These are phyloP conservation scores for Smutsia gigantea DNA, from an alignment of 2,797 vertebrate genomes.

Conservation along the genomic window DNA sequence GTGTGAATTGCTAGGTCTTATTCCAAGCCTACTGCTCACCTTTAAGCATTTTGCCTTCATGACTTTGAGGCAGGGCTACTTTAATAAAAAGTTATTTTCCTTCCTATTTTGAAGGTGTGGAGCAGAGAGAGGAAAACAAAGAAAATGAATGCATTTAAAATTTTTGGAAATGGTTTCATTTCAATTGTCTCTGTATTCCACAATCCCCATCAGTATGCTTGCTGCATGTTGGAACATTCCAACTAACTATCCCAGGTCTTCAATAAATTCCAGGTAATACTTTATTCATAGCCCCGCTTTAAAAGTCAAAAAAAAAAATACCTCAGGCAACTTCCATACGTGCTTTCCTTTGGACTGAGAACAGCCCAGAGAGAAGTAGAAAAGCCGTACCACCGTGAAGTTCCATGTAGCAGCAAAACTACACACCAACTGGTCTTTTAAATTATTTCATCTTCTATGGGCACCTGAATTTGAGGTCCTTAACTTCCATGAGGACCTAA, in stretches of 20 bases:
- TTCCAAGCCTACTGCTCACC: background rate
- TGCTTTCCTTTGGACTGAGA: background rate
- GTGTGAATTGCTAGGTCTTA: background rate
- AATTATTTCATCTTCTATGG: background rate
- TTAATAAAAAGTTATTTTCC: background rate
- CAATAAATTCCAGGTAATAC: background rate
- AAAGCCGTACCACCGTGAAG: background rate
- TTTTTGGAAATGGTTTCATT: background rate
- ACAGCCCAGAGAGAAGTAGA: background rate
- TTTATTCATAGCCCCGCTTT: background rate
- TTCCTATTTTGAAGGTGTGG: background rate
- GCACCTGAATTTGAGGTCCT: background rate
- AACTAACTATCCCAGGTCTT: background rate
- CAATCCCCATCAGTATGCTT: background rate
- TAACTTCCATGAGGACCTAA: too few relatives aligned
- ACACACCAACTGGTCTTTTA: background rate
- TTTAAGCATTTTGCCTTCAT: background rate
- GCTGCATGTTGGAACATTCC: background rate
- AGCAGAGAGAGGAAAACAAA: background rate
- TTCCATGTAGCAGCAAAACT: accelerated
- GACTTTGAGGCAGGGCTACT: background rate
- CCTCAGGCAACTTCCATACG: background rate
- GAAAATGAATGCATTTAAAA: background rate
- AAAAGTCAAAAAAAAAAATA: background rate
- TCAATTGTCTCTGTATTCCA: background rate